Conservation (phyloP, 1,140 invertebrate genomes). For the Ips typographus region DNA sequence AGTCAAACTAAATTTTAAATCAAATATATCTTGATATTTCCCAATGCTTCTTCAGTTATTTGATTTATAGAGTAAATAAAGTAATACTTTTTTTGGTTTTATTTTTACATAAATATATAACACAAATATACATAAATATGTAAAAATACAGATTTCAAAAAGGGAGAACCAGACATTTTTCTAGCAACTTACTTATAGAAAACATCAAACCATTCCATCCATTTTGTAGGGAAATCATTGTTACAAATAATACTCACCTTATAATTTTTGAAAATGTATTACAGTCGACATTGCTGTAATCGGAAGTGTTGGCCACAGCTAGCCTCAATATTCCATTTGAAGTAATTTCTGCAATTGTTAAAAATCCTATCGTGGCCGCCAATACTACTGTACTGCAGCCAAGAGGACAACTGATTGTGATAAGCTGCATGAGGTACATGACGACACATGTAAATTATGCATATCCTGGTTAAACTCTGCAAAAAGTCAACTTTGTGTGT, state of each 20-base stretch:
- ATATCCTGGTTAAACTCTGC: slow-evolving; percentile 78
- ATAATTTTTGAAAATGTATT: slow-evolving; percentile 77
- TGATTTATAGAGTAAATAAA: no score
- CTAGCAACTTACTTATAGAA: slow-evolving; percentile 70
- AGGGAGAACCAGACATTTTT: not conserved
- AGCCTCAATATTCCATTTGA: slow-evolving; percentile 91
- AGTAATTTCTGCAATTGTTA: slow-evolving; percentile 77
- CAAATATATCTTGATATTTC: no score
- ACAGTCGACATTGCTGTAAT: slow-evolving; percentile 81
- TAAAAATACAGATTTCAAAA: not conserved
- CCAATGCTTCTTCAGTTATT: no score
- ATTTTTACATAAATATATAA: no score
- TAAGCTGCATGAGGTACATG: slow-evolving; percentile 82
- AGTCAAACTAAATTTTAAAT: no score
- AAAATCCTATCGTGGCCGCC: slow-evolving; percentile 80
- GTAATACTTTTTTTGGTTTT: no score
- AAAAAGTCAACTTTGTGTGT: no score
- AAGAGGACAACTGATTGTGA: slow-evolving; percentile 79
- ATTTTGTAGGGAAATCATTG: slow-evolving; percentile 71
- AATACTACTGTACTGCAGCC: slow-evolving; percentile 85
- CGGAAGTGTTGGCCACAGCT: slow-evolving; percentile 73
- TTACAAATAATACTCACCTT: slow-evolving; percentile 62
- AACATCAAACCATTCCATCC: slow-evolving; percentile 80
- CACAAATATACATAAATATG: no score
- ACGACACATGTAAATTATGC: slow-evolving; percentile 83